Percentiles rank a stretch among this genome's conserved stretches.
Evolutionary conservation across 2,888 invertebrate genomes (phyloP).

Genomic region (Stenodema calcarata): DNA sequence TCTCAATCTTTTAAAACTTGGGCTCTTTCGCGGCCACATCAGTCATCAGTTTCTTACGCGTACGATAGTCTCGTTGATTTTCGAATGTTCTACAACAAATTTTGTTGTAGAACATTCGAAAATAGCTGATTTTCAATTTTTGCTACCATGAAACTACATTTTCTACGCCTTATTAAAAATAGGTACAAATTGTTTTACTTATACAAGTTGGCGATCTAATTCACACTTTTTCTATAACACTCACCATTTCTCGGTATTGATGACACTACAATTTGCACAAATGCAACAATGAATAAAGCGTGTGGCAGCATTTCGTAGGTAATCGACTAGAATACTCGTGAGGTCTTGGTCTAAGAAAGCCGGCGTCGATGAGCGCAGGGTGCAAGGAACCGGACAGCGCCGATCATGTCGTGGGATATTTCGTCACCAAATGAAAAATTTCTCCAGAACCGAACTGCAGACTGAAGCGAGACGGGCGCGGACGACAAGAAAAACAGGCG

Average conservation of each 20-base stretch:
- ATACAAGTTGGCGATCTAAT: no score
- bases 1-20: no score
- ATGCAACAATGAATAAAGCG: not conserved
- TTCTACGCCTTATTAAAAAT: no score
- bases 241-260: not conserved
- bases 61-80: no score
- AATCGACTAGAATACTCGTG: no score
- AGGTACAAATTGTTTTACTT: no score
- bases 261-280: not conserved
- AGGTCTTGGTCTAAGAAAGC: not conserved
- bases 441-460: not conserved
- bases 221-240: not conserved
- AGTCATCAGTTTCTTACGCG: no score
- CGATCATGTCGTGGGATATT: not conserved
- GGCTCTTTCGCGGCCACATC: no score
- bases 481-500: not conserved
- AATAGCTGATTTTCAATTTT: no score
- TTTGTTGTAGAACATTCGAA: no score
- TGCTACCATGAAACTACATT: no score
- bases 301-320: not conserved
- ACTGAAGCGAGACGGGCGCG: not conserved
- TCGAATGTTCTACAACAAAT: no score
- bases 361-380: not conserved
- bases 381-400: not conserved
- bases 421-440: not conserved